These are phyloP conservation scores for Holothuria scabra DNA, from an alignment of 53 echinoderm and acorn worm species.

Conservation along the genomic window DNA sequence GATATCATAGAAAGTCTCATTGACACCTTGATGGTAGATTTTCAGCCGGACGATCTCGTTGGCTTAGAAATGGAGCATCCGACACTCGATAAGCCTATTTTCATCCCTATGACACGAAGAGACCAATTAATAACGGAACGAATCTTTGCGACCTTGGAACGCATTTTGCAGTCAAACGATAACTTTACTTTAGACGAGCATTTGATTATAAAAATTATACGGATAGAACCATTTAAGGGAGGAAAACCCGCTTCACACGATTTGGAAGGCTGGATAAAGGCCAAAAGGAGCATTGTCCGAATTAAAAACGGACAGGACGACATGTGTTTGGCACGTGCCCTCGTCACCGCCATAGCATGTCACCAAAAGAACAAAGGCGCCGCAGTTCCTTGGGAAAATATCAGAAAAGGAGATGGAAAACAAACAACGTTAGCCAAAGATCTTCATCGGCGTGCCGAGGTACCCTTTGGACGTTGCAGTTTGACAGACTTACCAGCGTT, in stretches of 20 bases:
- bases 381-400: neutral
- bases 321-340: conserved; percentile 13
- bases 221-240: neutral
- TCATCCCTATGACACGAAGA: neutral
- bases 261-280: neutral
- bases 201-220: conserved; percentile 7
- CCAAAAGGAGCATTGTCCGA: conserved; percentile 2
- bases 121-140: conserved; percentile 15
- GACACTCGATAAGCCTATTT: neutral
- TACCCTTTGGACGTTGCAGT: neutral
- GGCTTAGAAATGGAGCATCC: conserved; percentile 10
- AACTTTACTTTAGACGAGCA: neutral
- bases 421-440: conserved; percentile 4
- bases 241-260: neutral
- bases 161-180: conserved; percentile 13
- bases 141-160: neutral
- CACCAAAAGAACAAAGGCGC: neutral
- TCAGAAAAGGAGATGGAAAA: neutral
- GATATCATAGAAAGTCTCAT: conserved; percentile 26
- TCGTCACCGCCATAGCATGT: conserved; percentile 9
- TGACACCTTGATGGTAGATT: neutral
- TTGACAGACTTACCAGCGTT: neutral
- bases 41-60: conserved; percentile 11
- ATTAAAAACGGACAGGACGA: neutral
- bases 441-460: neutral